Conservation (phyloP, 2,888 invertebrate genomes). For the Dynastes grantii region DNA sequence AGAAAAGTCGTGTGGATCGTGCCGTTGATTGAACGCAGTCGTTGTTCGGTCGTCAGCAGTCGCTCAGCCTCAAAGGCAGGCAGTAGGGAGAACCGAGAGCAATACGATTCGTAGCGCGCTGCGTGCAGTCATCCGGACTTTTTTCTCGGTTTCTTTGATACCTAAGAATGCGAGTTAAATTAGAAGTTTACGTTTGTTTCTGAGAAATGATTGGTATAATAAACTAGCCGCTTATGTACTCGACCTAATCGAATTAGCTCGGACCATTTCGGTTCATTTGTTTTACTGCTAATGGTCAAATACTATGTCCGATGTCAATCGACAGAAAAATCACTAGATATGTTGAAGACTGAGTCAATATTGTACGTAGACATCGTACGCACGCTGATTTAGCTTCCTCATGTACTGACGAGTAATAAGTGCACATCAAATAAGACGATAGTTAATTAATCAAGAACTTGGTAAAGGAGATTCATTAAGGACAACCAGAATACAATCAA, state of each 20-base stretch:
- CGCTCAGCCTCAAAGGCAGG: constrained; percentile 45
- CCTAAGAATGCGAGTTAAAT: constrained; percentile 61
- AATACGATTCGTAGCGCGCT: constrained; percentile 51
- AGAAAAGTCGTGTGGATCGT: constrained; percentile 59
- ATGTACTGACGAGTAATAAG: too few species aligned
- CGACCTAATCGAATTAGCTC: constrained; percentile 48
- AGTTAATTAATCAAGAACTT: too few species aligned
- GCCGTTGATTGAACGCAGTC: constrained; percentile 62
- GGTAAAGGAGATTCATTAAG: too few species aligned
- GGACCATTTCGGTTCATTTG: constrained; percentile 49
- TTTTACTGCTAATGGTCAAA: constrained; percentile 50
- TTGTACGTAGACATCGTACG: background rate
- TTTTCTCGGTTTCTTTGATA: constrained; percentile 62
- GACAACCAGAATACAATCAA: too few species aligned
- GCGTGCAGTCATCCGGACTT: constrained; percentile 62
- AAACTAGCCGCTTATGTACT: constrained; percentile 49
- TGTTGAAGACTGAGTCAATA: constrained; percentile 8
- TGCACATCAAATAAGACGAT: background rate
- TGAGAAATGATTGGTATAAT: constrained; percentile 48
- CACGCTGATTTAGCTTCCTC: constrained; percentile 20
- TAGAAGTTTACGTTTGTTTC: constrained; percentile 57
- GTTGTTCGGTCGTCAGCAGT: constrained; percentile 60
- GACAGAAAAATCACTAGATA: constrained; percentile 30
- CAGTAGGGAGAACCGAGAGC: constrained; percentile 53
- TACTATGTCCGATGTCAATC: constrained; percentile 23